Percentiles rank a stretch among this genome's conserved stretches.
Evolutionary conservation across 2,888 invertebrate species (phyloP).

Genomic region (Cloeon dipterum): DNA sequence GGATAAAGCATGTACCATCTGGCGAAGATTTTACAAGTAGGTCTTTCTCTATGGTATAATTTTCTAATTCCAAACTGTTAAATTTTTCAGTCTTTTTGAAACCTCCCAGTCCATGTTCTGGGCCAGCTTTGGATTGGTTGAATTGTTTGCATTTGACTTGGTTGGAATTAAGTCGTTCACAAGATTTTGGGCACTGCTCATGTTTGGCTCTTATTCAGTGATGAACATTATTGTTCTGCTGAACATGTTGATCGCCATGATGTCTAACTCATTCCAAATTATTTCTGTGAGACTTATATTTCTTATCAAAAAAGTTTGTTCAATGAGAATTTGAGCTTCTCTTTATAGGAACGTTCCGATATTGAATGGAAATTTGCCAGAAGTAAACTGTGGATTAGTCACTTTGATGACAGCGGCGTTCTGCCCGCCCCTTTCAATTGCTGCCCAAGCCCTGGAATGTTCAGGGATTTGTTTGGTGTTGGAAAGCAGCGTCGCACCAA

Average conservation of each 20-base stretch:
- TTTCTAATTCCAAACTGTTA: too few relatives aligned
- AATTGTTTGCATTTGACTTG: conserved; percentile 67
- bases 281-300: neutral
- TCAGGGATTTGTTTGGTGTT: too few relatives aligned
- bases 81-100: conserved; percentile 59
- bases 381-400: conserved; percentile 91
- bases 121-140: conserved; percentile 87
- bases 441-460: too few relatives aligned
- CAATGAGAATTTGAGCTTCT: too few relatives aligned
- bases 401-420: conserved; percentile 80
- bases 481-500: too few relatives aligned
- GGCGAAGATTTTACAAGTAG: conserved; percentile 83
- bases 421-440: conserved; percentile 90
- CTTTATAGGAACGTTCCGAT: conserved; percentile 80
- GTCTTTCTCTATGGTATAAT: too few relatives aligned
- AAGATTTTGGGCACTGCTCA: conserved; percentile 81
- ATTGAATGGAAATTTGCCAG: conserved; percentile 95
- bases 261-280: conserved; percentile 75
- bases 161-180: conserved; percentile 74
- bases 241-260: conserved; percentile 92
- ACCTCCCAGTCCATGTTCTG: conserved; percentile 87
- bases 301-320: too few relatives aligned
- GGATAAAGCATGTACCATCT: conserved; percentile 61
- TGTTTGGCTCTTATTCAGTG: conserved; percentile 89
- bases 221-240: conserved; percentile 85